phyloP scores from a whole-genome alignment of 2,888 invertebrate genomes.

The Camponotus fellah region DNA sequence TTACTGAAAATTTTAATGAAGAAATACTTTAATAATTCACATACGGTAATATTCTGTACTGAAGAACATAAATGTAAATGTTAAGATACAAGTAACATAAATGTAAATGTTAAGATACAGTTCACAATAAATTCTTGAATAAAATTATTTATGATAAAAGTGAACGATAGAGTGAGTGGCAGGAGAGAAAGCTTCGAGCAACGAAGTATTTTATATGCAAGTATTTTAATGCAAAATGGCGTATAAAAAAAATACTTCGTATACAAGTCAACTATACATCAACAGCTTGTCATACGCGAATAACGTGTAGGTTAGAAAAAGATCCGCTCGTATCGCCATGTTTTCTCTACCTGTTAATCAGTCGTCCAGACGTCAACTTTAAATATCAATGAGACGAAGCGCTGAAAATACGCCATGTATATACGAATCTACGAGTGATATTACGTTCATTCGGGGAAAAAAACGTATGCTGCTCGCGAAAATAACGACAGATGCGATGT shows the following conservation, averaged over 20 bases:
- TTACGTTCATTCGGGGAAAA: not conserved
- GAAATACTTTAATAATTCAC: no score
- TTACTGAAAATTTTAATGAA: not conserved
- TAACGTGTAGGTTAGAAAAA: slow-evolving; percentile 70
- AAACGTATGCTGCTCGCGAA: not conserved
- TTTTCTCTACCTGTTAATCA: slow-evolving; percentile 64
- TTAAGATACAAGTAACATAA: not conserved
- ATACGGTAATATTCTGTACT: not conserved
- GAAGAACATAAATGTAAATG: not conserved
- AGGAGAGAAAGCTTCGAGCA: not conserved
- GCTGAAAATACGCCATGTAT: not conserved
- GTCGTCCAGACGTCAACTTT: slow-evolving; percentile 10
- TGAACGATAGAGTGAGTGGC: not conserved
- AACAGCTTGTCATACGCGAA: not conserved
- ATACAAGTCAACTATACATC: not conserved
- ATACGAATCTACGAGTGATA: not conserved
- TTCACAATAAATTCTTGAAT: not conserved
- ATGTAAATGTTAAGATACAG: not conserved
- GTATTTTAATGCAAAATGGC: not conserved
- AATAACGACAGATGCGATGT: slow-evolving; percentile 2
- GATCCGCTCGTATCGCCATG: slow-evolving; percentile 68
- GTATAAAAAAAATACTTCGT: not conserved
- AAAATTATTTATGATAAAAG: not conserved
- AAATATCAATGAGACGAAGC: not conserved
- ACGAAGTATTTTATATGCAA: not conserved